These are phyloP conservation scores for Herpetotheres cachinnans DNA, from an alignment of 2,113 vertebrate species.

Conservation along the genomic window DNA sequence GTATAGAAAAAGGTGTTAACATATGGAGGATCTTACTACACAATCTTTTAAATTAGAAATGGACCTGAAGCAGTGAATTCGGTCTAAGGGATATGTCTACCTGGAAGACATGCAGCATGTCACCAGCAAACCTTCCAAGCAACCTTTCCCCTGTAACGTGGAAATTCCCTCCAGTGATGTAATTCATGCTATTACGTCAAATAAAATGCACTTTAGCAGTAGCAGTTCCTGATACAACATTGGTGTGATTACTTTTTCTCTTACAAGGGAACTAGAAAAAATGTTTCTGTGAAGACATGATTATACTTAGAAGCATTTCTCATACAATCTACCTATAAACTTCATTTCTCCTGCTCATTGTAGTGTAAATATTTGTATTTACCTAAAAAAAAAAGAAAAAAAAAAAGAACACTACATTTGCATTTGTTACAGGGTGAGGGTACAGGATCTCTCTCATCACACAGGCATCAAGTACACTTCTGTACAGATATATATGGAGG, in stretches of 20 bases:
- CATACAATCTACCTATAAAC: not conserved
- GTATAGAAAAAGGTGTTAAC: not conserved
- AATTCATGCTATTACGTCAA: not conserved
- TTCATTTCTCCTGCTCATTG: not conserved
- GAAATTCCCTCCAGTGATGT: not conserved
- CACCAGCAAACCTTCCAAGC: not conserved
- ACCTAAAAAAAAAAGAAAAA: not conserved
- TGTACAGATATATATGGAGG: not conserved
- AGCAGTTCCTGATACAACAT: not conserved
- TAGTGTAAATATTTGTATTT: not conserved
- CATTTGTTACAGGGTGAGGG: not conserved
- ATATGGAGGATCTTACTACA: not conserved
- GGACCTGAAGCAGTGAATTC: not conserved
- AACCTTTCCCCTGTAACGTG: not conserved
- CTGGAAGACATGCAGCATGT: not conserved
- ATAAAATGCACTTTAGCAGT: not conserved
- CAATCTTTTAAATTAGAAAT: not conserved
- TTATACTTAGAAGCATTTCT: not conserved
- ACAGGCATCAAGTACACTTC: not conserved
- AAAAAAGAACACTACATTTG: not conserved
- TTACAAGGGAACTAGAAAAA: not conserved
- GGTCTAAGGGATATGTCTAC: not conserved
- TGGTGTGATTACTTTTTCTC: not conserved
- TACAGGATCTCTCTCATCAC: not conserved
- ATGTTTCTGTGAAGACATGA: not conserved